Base-by-base conservation (phyloP, 2,113 vertebrate genomes). In the Vulpes ferrilata region DNA sequence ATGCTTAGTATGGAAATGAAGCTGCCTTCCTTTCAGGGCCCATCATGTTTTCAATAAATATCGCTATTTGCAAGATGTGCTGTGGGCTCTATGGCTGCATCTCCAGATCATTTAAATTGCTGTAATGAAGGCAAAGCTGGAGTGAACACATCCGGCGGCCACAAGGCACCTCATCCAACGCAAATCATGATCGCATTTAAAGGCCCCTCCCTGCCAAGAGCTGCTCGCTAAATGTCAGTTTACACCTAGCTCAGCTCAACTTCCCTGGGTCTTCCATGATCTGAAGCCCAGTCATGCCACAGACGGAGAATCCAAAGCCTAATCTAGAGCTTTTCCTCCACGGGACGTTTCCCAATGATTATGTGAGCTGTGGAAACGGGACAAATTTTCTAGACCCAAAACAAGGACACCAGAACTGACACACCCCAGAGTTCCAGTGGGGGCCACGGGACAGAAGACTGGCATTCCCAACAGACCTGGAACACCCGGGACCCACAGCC, bases 101-200 rank as follows among this genome's bases (percentile, higher is more conserved):
- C 93, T 92, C 80, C 67, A 48, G 84, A 97, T 95, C 2, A 17
- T 22, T 88, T 93, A 71, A 69, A 90, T 0, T 71, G 82, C 80
- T 67, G 35, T 20, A 88, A 97, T 79, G 97, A 97, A 86, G 92
- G 90, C 55, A 51, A 43, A 97, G 90, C 97, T 82, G 82, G n/a
- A 64, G 76, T 5, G 79, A 92, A 90, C 27, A 74, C 65, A 83
- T 25, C 55, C 16, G 0, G 57, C 7, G 2, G 90, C 96, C 87
- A 89, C 16, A 17, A 89, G 82, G 82, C 90, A 25, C 92, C 73
- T 92, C 59, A 51, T 6, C 27, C 32, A n/a, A 27, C 0, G 17
- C 69, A 88, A 90, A 76, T 85, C 74, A 35, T 2, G 27, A 43
- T 9, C 0, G 74, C 95, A 23, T 59, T 62, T 20, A 74, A 65